Evolutionary conservation across 2,888 invertebrate genomes (phyloP).

Genomic region (Orchesellides sinensis): DNA sequence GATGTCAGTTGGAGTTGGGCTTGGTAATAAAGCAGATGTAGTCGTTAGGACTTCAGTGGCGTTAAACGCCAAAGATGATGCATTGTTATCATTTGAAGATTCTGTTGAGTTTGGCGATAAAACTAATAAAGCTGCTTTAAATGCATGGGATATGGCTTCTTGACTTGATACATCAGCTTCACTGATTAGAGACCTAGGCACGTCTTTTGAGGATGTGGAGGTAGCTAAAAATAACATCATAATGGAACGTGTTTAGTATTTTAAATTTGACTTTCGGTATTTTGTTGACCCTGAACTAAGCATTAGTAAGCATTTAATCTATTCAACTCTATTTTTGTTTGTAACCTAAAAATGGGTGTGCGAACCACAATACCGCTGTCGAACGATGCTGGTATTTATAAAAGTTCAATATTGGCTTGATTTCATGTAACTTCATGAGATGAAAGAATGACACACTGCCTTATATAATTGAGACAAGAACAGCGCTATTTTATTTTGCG

Average conservation of each 20-base stretch:
- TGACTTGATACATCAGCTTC: neutral
- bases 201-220: neutral
- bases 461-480: neutral
- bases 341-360: neutral
- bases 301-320: too few species aligned
- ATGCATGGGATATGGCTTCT: conserved; percentile 4
- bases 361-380: neutral
- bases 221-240: neutral
- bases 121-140: conserved; percentile 20
- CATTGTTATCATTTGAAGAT: too few species aligned
- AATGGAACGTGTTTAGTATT: neutral
- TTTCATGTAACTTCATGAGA: neutral
- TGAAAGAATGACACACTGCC: conserved; percentile 15
- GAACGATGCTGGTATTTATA: neutral
- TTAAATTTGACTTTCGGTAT: neutral
- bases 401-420: neutral
- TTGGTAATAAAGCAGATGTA: neutral
- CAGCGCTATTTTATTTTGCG: neutral
- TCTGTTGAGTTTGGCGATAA: neutral
- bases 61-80: too few species aligned
- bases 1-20: conserved; percentile 24
- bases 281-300: neutral
- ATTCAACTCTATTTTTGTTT: neutral
- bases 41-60: neutral
- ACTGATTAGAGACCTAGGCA: too few species aligned